phyloP scores from a whole-genome alignment of 2,888 invertebrate genomes.

The Caenorhabditis becei region DNA sequence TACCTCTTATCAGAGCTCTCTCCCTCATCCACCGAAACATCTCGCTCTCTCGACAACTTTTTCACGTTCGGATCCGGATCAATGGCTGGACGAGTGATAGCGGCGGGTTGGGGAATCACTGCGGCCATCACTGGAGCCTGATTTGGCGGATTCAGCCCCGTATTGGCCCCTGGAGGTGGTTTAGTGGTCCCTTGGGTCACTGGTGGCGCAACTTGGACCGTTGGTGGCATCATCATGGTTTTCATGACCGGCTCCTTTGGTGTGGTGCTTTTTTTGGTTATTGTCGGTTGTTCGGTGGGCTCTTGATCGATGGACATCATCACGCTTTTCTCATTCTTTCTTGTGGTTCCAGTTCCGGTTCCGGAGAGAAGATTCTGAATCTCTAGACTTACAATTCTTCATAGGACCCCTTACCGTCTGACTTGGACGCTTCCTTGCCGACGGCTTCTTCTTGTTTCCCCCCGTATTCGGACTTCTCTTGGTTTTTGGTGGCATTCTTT shows the following conservation, averaged over 20 bases:
- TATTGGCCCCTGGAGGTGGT: too few species aligned
- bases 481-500: too few species aligned
- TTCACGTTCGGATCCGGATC: too few species aligned
- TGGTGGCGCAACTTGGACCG: too few species aligned
- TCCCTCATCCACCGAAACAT: neutral
- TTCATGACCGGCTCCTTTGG: neutral
- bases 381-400: too few species aligned
- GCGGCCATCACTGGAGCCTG: too few species aligned
- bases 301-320: neutral
- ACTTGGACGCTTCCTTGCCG: conserved; percentile 23
- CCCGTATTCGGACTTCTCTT: neutral
- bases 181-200: too few species aligned
- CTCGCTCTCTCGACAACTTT: neutral
- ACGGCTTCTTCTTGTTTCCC: conserved; percentile 19
- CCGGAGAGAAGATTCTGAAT: neutral
- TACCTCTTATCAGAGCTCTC: neutral
- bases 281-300: neutral
- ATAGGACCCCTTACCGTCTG: conserved; percentile 1
- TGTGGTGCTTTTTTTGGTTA: neutral
- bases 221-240: neutral
- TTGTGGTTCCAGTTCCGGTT: neutral
- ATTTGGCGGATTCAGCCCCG: too few species aligned
- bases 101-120: too few species aligned
- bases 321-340: neutral
- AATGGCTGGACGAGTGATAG: too few species aligned